Evolutionary conservation across 2,888 invertebrate genomes (phyloP), one percentile per base, ranked within the genome.

Genomic region (Cylindroiulus punctatus): DNA sequence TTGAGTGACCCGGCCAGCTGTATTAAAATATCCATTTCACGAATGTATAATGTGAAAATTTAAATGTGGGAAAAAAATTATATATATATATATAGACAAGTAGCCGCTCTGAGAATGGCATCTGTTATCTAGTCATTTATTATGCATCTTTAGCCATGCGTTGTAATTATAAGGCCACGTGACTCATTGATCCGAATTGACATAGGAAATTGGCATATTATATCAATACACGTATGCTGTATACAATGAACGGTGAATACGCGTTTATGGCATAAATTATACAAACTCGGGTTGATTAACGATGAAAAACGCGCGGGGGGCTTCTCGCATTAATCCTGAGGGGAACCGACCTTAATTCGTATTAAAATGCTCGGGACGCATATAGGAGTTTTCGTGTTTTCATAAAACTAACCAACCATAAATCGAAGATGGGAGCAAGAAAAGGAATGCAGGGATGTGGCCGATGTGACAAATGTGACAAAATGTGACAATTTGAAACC

Each of bases 1-100:
- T 36, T 1, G 17, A 82, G 82, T 82, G 82, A 82, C 82, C 82
- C 22, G 22, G n/a, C 82, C 42, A 82, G 65, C 65, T 65, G 65
- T 26, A 65, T 26, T 26, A 10, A 65, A 65, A 65, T 65, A 65
- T 65, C 65, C 65, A 65, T 65, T 65, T 65, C 65, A 10, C 26
- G 26, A 65, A 65, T 26, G 65, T 22, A 26, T 26, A 65, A 65
- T 65, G 65, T 65, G 65, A 65, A 65, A 65, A 65, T 65, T 26
- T 65, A 7, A 65, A 65, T 10, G 65, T 65, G 65, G 2, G 26
- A 65, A 10, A 4, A 65, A n/a, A 1, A 10, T 65, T n/a, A n/a
- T n/a, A n/a, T n/a, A n/a, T n/a, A n/a, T n/a, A n/a, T n/a, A n/a
- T n/a, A 10, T 26, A n/a, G 1, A 12, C 26, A n/a, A 17, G 19